Evolutionary conservation across 1,140 invertebrate genomes (phyloP).

Genomic region (Aleiodes sp.): DNA sequence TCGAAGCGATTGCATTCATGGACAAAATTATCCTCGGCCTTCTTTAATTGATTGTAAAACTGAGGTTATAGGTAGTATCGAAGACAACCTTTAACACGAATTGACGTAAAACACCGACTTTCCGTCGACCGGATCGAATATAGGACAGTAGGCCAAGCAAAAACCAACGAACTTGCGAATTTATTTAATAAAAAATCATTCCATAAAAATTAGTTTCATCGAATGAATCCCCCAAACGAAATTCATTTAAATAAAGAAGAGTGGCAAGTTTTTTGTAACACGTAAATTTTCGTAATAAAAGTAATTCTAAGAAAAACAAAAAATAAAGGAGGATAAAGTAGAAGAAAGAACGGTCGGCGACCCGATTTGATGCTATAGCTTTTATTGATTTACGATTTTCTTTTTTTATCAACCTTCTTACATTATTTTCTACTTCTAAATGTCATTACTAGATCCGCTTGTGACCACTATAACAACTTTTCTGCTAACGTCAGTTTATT

Average conservation of each 20-base stretch:
- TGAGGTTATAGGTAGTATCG: constrained; percentile 28
- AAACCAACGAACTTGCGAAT: not conserved
- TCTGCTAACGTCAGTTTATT: not conserved
- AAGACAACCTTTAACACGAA: constrained; percentile 32
- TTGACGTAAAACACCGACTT: constrained; percentile 33
- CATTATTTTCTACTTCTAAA: constrained; percentile 33
- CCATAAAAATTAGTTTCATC: too few species aligned
- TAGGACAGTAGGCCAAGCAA: constrained; percentile 34
- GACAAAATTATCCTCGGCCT: constrained; percentile 33
- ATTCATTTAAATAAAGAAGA: not conserved
- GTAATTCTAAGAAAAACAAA: not conserved
- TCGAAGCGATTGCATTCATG: constrained; percentile 27
- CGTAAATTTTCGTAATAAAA: not conserved
- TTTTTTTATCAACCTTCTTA: constrained; percentile 33
- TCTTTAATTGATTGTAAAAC: constrained; percentile 33
- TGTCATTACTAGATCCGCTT: constrained; percentile 35
- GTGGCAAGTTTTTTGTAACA: not conserved
- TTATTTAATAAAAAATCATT: too few species aligned
- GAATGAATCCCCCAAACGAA: too few species aligned
- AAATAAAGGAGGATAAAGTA: constrained; percentile 11
- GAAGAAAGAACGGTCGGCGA: constrained; percentile 28
- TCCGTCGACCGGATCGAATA: constrained; percentile 23
- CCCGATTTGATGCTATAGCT: constrained; percentile 32
- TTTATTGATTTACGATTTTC: constrained; percentile 32
- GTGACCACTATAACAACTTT: constrained; percentile 24